Evolutionary conservation across 2,888 invertebrate genomes (phyloP).

Genomic region (Schizaphis graminum): DNA sequence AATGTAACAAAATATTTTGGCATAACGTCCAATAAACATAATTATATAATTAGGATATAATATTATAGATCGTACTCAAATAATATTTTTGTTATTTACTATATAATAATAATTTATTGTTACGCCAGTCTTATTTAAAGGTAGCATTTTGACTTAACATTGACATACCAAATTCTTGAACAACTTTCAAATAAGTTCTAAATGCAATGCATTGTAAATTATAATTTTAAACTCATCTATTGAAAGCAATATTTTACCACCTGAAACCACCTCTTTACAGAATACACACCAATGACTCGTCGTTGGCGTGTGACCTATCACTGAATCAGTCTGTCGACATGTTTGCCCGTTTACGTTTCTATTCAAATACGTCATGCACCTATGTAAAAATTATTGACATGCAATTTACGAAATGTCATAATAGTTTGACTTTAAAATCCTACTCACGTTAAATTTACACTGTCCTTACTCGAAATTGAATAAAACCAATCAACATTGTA

Average conservation of each 20-base stretch:
- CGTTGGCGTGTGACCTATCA: neutral
- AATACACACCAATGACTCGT: conserved; percentile 9
- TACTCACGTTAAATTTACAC: neutral
- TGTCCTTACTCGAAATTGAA: neutral
- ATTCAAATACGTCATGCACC: neutral
- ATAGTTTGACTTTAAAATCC: neutral
- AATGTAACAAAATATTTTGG: neutral
- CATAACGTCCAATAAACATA: neutral
- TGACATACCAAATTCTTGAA: neutral
- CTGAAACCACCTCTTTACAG: neutral
- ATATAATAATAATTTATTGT: neutral
- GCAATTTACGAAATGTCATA: neutral
- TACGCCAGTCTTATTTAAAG: neutral
- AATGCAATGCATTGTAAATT: neutral
- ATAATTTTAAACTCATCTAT: neutral
- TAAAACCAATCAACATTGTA: neutral
- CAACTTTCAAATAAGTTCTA: neutral
- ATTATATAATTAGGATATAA: neutral
- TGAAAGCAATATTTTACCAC: neutral
- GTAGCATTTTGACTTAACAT: neutral
- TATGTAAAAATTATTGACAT: neutral
- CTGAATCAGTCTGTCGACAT: neutral
- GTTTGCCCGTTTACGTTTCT: neutral
- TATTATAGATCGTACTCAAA: neutral
- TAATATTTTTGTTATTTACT: neutral